Conservation (phyloP, 2,888 invertebrate genomes). For the Capitulum mitella region DNA sequence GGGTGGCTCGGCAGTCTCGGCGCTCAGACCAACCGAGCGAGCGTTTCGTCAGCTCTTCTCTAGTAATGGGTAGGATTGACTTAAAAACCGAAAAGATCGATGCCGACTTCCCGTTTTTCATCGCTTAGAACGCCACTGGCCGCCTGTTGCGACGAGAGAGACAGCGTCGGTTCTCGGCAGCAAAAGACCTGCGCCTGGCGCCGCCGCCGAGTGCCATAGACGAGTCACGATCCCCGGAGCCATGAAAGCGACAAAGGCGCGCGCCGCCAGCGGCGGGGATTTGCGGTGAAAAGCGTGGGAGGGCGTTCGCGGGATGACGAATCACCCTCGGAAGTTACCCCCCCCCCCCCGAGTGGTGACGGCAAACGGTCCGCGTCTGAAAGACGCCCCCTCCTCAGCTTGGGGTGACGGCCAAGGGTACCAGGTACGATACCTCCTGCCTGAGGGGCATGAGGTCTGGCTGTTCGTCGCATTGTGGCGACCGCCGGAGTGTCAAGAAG, state of each 20-base stretch:
- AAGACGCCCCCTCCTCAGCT: not conserved
- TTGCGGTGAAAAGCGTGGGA: not conserved
- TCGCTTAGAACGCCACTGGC: too few relatives aligned
- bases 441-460: too few relatives aligned
- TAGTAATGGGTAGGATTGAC: too few relatives aligned
- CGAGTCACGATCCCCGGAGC: not conserved
- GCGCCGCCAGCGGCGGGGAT: not conserved
- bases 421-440: too few relatives aligned
- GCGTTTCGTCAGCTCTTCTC: too few relatives aligned
- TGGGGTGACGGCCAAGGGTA: too few relatives aligned
- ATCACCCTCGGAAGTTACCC: not conserved
- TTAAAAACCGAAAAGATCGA: too few relatives aligned
- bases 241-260: not conserved
- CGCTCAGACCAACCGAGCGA: too few relatives aligned
- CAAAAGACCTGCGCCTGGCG: not conserved
- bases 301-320: not conserved
- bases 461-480: too few relatives aligned
- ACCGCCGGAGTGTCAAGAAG: too few relatives aligned
- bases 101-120: too few relatives aligned
- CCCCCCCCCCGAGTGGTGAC: not conserved
- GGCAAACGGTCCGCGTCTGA: not conserved
- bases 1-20: too few relatives aligned
- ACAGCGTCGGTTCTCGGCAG: not conserved
- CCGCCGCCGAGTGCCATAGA: not conserved
- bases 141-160: not conserved